Percentiles rank a stretch among this genome's conserved stretches.
Conservation (phyloP, 2,797 vertebrate genomes). For the Gallirallus australis region DNA sequence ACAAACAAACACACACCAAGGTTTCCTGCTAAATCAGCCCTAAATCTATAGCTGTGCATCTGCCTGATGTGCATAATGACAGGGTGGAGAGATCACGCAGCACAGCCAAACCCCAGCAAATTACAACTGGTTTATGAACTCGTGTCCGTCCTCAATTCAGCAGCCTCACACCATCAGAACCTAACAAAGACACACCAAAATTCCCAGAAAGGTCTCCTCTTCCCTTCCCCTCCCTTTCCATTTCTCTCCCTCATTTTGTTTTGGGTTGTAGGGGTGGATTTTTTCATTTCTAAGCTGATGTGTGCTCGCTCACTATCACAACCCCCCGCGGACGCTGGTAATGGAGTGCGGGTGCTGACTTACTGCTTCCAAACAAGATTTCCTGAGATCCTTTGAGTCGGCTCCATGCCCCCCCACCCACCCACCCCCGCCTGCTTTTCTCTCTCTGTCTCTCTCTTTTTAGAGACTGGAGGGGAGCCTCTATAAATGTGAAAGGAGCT, state of each 20-base stretch:
- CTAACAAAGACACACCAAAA: conserved; percentile 36
- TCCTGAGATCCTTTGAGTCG: conserved; percentile 67
- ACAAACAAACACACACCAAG: background rate
- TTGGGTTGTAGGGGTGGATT: no score
- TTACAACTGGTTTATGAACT: background rate
- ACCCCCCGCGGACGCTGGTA: conserved; percentile 61
- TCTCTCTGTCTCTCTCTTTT: background rate
- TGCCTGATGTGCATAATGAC: background rate
- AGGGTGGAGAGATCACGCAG: accelerated
- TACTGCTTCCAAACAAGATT: conserved; percentile 78
- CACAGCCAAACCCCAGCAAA: background rate
- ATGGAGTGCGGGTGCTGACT: conserved; percentile 76
- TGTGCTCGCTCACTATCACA: conserved; percentile 37
- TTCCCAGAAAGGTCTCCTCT: background rate
- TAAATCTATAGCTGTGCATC: background rate
- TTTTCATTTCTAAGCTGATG: conserved; percentile 27
- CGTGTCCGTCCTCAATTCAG: background rate
- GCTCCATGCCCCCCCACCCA: background rate
- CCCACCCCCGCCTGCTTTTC: background rate
- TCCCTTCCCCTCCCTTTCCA: background rate
- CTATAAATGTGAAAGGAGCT: conserved; percentile 65
- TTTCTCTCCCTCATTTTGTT: background rate
- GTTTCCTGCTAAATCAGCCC: background rate
- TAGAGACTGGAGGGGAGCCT: conserved; percentile 19
- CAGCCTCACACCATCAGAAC: background rate